Evolutionary conservation across 1,140 invertebrate genomes (phyloP).

Genomic region (Scaptomyza pallida): DNA sequence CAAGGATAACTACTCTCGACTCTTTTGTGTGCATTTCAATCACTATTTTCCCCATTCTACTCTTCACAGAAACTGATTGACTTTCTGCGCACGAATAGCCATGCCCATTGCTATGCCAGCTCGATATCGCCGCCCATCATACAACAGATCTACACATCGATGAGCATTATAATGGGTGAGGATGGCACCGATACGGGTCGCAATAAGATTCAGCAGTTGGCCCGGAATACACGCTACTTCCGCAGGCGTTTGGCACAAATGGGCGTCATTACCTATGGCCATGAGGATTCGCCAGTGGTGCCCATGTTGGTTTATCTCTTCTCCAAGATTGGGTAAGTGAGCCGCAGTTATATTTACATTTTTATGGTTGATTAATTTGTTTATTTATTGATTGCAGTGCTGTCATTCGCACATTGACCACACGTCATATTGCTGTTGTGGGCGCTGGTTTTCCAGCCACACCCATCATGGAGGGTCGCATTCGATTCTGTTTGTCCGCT

Average conservation of each 20-base stretch:
- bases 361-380: not conserved
- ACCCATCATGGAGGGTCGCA: slow-evolving; percentile 96
- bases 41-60: not conserved
- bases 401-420: slow-evolving; percentile 93
- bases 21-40: not conserved
- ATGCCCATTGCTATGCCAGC: slow-evolving; percentile 94
- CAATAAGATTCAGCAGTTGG: slow-evolving; percentile 90
- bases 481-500: slow-evolving; percentile 97
- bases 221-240: slow-evolving; percentile 95
- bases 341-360: not conserved
- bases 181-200: slow-evolving; percentile 91
- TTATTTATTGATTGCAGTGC: slow-evolving; percentile 85
- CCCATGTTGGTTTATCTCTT: slow-evolving; percentile 97
- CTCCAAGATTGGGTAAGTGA: slow-evolving; percentile 92
- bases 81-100: slow-evolving; percentile 91
- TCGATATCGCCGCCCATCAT: slow-evolving; percentile 96
- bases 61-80: slow-evolving; percentile 89
- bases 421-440: slow-evolving; percentile 94
- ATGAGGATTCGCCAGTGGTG: slow-evolving; percentile 98
- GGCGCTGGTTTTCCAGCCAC: slow-evolving; percentile 99
- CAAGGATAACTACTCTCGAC: too few species aligned
- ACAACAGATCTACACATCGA: slow-evolving; percentile 95
- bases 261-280: slow-evolving; percentile 98
- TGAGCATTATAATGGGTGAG: slow-evolving; percentile 94
- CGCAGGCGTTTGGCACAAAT: slow-evolving; percentile 93